A percentile compares a stretch with the other conserved stretches of the same genome.
Conservation (phyloP, 2,797 vertebrate species). For the Lophius americanus region DNA sequence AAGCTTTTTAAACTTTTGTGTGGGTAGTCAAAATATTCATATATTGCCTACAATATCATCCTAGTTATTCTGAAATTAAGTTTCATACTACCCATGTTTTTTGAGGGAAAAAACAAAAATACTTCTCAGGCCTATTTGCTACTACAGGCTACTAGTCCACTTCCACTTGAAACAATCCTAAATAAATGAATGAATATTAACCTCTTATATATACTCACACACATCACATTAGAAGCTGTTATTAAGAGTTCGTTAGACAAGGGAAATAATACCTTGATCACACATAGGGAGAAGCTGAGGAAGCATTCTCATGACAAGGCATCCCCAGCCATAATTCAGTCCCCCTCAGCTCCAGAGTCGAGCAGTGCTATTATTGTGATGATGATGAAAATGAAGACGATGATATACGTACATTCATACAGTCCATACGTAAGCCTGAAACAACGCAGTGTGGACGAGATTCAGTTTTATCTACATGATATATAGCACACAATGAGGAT, state of each 20-base stretch:
- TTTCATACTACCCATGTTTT: not conserved
- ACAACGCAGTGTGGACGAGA: not conserved
- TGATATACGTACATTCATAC: too few relatives aligned
- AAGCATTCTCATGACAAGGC: too few relatives aligned
- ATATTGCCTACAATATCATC: not conserved
- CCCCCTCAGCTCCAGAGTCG: too few relatives aligned
- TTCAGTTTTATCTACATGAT: not conserved
- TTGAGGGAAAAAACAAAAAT: not conserved
- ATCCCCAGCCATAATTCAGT: too few relatives aligned
- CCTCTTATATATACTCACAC: too few relatives aligned
- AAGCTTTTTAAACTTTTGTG: not conserved
- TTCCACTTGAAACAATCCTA: not conserved
- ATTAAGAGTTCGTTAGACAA: too few relatives aligned
- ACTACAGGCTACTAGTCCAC: not conserved
- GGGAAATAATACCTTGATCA: too few relatives aligned
- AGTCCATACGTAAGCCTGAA: not conserved
- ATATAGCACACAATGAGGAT: not conserved
- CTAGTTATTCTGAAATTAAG: too few relatives aligned
- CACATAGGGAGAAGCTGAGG: too few relatives aligned
- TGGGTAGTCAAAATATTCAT: conserved; percentile 9
- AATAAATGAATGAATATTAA: not conserved
- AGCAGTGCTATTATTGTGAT: too few relatives aligned
- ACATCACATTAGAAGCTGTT: too few relatives aligned
- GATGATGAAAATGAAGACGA: too few relatives aligned
- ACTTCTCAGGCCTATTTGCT: not conserved